Evolutionary conservation across 1,140 invertebrate genomes (phyloP).

Genomic region (Drosophila subpulchrella): DNA sequence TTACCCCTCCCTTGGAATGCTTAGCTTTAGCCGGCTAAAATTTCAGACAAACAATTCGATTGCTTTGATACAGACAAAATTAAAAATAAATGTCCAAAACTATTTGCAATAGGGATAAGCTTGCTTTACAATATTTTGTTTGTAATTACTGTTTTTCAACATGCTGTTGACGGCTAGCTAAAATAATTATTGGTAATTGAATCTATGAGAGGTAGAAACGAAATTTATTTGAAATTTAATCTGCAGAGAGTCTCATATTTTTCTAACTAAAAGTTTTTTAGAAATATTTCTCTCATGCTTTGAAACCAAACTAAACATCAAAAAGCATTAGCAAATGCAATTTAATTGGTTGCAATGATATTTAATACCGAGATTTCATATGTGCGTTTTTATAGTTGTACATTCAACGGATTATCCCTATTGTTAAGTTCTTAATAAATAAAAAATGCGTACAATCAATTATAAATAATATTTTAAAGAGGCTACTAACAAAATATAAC

Average conservation of each 20-base stretch:
- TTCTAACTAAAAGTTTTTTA: neutral
- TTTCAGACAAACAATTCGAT: constrained; percentile 48
- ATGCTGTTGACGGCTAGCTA: constrained; percentile 3
- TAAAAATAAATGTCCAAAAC: constrained; percentile 44
- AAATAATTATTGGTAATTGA: constrained; percentile 53
- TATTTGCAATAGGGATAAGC: constrained; percentile 35
- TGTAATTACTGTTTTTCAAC: neutral
- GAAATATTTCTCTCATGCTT: neutral
- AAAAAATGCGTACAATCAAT: constrained; percentile 4
- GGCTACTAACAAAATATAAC: neutral
- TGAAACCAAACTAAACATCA: neutral
- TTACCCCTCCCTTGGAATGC: neutral
- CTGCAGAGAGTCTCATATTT: neutral
- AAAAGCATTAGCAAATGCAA: neutral
- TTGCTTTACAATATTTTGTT: constrained; percentile 6
- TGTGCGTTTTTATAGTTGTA: neutral
- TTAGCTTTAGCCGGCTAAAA: constrained; percentile 20
- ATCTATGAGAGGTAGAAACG: constrained; percentile 1
- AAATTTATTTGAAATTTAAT: constrained; percentile 19
- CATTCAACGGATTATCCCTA: neutral
- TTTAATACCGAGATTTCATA: no score
- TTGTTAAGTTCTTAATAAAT: neutral
- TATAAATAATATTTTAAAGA: constrained; percentile 1
- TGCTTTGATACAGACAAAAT: constrained; percentile 29
- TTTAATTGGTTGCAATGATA: neutral